Evolutionary conservation across 2,888 invertebrate genomes (phyloP).

Genomic region (Trachelus iudaicus): DNA sequence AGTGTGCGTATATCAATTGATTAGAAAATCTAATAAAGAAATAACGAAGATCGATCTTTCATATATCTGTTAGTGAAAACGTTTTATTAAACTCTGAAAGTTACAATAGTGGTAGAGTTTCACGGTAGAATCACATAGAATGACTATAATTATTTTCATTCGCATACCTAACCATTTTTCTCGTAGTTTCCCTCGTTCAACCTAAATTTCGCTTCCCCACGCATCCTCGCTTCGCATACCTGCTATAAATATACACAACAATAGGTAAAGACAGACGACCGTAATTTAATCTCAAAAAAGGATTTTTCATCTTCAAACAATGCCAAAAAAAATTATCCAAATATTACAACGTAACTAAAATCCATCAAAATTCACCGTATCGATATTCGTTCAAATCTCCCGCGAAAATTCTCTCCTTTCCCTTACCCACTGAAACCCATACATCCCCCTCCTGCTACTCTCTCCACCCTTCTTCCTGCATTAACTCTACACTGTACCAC

Average conservation of each 20-base stretch:
- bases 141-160: slow-evolving; percentile 39
- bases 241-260: neutral
- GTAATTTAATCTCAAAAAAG: neutral
- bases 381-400: neutral
- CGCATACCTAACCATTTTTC: neutral
- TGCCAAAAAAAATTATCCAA: neutral
- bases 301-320: neutral
- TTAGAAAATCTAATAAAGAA: too few relatives aligned
- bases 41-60: neutral
- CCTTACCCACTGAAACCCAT: neutral
- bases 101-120: slow-evolving; percentile 60
- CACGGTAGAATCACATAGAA: slow-evolving; percentile 45
- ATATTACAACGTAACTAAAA: neutral
- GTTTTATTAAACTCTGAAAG: slow-evolving; percentile 62
- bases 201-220: neutral
- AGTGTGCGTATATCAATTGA: too few relatives aligned
- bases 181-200: neutral
- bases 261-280: too few relatives aligned
- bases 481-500: neutral
- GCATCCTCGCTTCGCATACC: neutral
- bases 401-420: neutral
- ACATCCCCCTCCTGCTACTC: neutral
- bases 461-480: neutral
- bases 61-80: slow-evolving; percentile 54
- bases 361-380: neutral